Evolutionary conservation across 1,140 invertebrate genomes (phyloP), one percentile per base, ranked within the genome.

Genomic region (Sycobia sp.): DNA sequence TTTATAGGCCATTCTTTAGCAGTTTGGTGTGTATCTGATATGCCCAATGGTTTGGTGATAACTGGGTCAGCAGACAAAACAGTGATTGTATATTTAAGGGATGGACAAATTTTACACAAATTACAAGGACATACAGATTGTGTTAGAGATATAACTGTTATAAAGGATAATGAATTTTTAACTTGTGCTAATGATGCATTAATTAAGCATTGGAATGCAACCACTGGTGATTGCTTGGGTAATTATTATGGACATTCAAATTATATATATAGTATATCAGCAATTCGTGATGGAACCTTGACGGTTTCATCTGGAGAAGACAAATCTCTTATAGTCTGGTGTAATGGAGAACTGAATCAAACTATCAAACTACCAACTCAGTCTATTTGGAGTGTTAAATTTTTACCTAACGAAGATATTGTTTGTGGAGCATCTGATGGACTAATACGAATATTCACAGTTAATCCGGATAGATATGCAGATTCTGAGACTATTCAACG

Each of bases 41-140:
- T 90, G 1, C 67, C 76, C 2, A 84, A 86, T 68, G 78, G 82
- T 2, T 80, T 83, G 36, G 88, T 94, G 72, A 83, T 94, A 0
- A 96, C 95, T 18, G 94, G 89, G 10, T 92, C 91, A 2, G 97
- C 96, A 20, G 97, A 99, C 79, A 96, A 95, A 81, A 88, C 86
- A 13, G 91, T 98, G 47, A 90, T 89, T 68, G 73, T 96, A 10
- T 97, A 94, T 94, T 86, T 85, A 56, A 82, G 80, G 18, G 78
- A 84, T 71, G 87, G 86, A 11, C 74, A 77, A 32, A 64, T 84
- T 50, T 74, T 86, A 22, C 83, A 80, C 3, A 78, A 73, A 54
- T 66, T 86, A 55, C 71, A 83, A 84, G 95, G 90, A 9, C 96
- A 98, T 74, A 91, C 87, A 32, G 96, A 98, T 74, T 96, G 94